Conservation (phyloP, 2,797 vertebrate species). For the Chelon auratus region DNA sequence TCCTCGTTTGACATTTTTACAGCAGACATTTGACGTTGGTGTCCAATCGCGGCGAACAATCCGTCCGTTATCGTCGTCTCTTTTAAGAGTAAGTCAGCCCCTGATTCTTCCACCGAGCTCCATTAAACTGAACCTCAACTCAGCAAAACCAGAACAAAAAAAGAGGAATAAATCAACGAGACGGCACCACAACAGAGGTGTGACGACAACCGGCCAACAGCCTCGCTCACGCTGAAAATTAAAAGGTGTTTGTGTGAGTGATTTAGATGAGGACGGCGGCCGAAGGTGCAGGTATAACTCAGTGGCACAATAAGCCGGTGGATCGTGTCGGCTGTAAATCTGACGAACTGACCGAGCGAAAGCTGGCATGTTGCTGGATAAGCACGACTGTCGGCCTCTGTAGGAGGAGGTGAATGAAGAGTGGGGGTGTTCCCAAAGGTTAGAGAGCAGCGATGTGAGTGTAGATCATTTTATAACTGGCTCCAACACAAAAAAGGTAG, state of each 20-base stretch:
- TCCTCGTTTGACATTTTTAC: slow-evolving; percentile 9
- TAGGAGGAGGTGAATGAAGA: slow-evolving; percentile 29
- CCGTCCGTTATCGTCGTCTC: slow-evolving; percentile 11
- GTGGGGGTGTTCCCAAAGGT: slow-evolving; percentile 32
- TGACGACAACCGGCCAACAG: slow-evolving; percentile 30
- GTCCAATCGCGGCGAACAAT: not conserved
- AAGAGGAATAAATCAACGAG: slow-evolving; percentile 28
- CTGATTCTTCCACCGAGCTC: slow-evolving; percentile 5
- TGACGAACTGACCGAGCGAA: slow-evolving; percentile 38
- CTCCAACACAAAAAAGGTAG: not conserved
- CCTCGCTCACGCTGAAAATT: not conserved
- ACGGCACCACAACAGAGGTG: slow-evolving; percentile 7
- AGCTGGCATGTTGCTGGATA: slow-evolving; percentile 45
- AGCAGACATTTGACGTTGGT: not conserved
- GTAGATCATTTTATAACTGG: slow-evolving; percentile 33
- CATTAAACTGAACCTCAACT: slow-evolving; percentile 44
- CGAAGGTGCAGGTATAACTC: slow-evolving; percentile 50
- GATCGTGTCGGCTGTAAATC: slow-evolving; percentile 57
- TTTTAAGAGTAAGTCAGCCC: slow-evolving; percentile 10
- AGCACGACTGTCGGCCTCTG: slow-evolving; percentile 55
- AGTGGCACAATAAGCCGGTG: slow-evolving; percentile 53
- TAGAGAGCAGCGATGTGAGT: slow-evolving; percentile 23
- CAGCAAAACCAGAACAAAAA: slow-evolving; percentile 41
- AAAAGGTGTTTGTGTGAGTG: slow-evolving; percentile 37
- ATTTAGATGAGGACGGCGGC: slow-evolving; percentile 29